Percentiles rank a stretch among this genome's conserved stretches.
These are phyloP conservation scores for Drosophila percnosoma DNA, from an alignment of 2,888 invertebrate genomes.

Conservation along the genomic window DNA sequence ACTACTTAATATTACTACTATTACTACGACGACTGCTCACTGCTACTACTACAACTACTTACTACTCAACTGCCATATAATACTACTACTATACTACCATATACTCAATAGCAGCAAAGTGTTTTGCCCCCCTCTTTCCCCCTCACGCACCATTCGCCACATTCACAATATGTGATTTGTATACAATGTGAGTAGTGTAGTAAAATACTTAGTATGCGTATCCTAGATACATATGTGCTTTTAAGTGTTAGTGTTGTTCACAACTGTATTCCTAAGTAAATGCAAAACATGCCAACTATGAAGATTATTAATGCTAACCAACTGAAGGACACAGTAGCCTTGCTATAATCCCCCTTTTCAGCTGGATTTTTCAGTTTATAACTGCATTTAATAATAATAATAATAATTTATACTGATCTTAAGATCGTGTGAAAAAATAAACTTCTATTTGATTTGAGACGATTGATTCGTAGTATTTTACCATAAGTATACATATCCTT, in stretches of 20 bases:
- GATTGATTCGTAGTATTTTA: conserved; percentile 30
- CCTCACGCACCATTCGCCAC: conserved; percentile 43
- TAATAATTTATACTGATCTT: not conserved
- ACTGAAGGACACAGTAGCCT: not conserved
- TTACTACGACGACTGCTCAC: not conserved
- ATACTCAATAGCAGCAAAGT: conserved; percentile 32
- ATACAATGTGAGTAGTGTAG: conserved; percentile 47
- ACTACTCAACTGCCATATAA: conserved; percentile 11
- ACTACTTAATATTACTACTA: conserved; percentile 4
- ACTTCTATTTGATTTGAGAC: conserved; percentile 11
- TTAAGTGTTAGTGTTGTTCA: conserved; percentile 41
- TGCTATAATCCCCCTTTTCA: not conserved
- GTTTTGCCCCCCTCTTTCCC: conserved; percentile 1
- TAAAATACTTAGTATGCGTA: conserved; percentile 29
- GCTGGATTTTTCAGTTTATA: not conserved
- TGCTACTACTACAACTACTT: conserved; percentile 1
- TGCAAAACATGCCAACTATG: conserved; percentile 8
- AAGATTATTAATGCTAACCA: conserved; percentile 10
- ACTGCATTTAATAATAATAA: not conserved
- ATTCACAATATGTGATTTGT: conserved; percentile 52
- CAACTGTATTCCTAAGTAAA: conserved; percentile 13
- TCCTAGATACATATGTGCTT: conserved; percentile 40
- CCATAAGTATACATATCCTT: not conserved
- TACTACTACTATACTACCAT: conserved; percentile 8
- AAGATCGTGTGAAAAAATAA: conserved; percentile 7